Base-by-base conservation (phyloP, 1,140 invertebrate species). In the Elysia chlorotica region DNA sequence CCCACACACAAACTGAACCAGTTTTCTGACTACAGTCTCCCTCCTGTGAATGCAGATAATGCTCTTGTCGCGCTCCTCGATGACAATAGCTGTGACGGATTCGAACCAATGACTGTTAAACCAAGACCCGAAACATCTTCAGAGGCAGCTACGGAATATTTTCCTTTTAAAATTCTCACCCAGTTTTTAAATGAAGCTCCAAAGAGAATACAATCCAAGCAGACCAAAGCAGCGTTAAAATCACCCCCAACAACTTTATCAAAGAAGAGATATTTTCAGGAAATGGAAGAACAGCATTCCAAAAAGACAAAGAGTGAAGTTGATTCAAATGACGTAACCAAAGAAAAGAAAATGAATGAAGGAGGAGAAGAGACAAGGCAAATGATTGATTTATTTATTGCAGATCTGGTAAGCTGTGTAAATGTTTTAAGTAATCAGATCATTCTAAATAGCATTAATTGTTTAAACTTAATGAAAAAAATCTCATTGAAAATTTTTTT, bases 161-260 rank as follows among this genome's bases (percentile, higher is more conserved):
- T 38, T 48, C 65, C 65, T 17, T 66, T 66, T 28, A 37, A 66
- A 66, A 66, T 66, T 14, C 28, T 66, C 21, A 66, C 65, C 14
- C 5, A 66, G 21, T 66, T 66, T 66, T 25, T 66, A 19, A 66
- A 66, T 66, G 65, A 66, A 23, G 65, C 65, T n/a, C 65, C 65
- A 19, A 37, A 21, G 17, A 66, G 28, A 63, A 63, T 17, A 5
- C 23, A 23, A 63, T 28, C 25, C 17, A 10, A 28, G 35, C 14
- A 31, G 25, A 35, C 4, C 25, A 31, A 63, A 28, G 23, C 10
- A 35, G 56, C 10, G 17, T 35, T 23, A 63, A 63, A 63, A 10
- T 63, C 28, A 17, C 14, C 14, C 61, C 17, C 6, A 59, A 17
- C 23, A 63, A 31, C 61, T 5, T 66, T 38, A n/a, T 10, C 35